phyloP scores from a whole-genome alignment of 1,140 invertebrate species.

The Zaprionus davidi region DNA sequence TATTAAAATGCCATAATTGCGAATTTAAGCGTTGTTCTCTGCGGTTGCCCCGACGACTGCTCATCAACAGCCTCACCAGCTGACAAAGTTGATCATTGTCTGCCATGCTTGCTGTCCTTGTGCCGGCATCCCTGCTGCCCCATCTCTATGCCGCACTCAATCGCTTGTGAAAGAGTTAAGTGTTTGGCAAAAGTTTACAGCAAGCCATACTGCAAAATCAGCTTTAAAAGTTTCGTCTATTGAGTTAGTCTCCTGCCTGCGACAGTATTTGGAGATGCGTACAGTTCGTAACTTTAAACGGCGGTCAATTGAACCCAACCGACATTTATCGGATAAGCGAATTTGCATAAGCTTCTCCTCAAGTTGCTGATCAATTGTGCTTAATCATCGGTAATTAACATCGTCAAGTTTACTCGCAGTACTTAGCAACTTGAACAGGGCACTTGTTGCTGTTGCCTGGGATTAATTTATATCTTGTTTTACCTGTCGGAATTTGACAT shows the following conservation, averaged over 20 bases:
- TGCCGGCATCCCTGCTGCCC: neutral
- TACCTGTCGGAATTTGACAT: neutral
- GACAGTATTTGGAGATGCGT: neutral
- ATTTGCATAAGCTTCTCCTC: constrained; percentile 6
- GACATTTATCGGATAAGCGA: constrained; percentile 30
- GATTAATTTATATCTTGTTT: neutral
- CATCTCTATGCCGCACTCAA: neutral
- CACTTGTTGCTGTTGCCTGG: neutral
- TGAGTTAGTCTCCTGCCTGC: constrained; percentile 20
- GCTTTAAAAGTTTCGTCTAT: constrained; percentile 50
- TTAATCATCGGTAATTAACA: constrained; percentile 65
- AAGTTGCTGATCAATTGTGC: constrained; percentile 62
- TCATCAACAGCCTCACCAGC: constrained; percentile 45
- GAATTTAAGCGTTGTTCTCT: constrained; percentile 60
- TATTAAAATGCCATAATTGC: constrained; percentile 81
- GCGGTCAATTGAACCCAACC: constrained; percentile 40
- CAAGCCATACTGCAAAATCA: constrained; percentile 32
- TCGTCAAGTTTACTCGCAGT: constrained; percentile 39
- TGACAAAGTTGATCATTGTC: constrained; percentile 46
- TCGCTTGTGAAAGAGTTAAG: constrained; percentile 39
- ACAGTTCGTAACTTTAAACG: constrained; percentile 19
- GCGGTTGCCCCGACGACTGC: constrained; percentile 38
- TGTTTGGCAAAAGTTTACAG: constrained; percentile 44
- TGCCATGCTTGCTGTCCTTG: constrained; percentile 23
- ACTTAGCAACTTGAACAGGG: constrained; percentile 18